These are phyloP conservation scores for Platysteira castanea DNA, from an alignment of 2,113 vertebrate genomes.

Conservation along the genomic window DNA sequence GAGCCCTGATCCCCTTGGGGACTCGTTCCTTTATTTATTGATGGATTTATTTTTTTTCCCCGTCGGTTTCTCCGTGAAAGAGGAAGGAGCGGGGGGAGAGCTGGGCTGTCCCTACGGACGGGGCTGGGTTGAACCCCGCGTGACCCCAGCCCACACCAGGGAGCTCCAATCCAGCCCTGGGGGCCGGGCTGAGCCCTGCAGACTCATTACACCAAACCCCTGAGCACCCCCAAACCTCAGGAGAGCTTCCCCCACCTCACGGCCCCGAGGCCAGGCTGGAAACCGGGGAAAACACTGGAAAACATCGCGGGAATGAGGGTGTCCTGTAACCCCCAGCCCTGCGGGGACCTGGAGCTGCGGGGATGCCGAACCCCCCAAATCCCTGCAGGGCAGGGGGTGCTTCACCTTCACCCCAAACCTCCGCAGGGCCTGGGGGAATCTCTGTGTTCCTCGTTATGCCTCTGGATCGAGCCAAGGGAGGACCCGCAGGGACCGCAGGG, in stretches of 20 bases:
- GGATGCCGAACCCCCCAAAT: neutral
- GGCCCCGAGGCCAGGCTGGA: rapidly evolving
- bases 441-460: rapidly evolving
- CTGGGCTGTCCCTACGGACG: neutral
- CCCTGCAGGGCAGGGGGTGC: neutral
- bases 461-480: rapidly evolving
- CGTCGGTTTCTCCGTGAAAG: neutral
- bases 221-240: neutral
- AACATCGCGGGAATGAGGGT: rapidly evolving
- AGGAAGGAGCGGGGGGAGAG: neutral
- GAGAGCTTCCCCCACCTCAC: rapidly evolving
- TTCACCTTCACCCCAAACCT: neutral
- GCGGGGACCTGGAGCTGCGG: neutral
- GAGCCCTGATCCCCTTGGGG: rapidly evolving
- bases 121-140: rapidly evolving
- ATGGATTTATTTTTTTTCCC: rapidly evolving
- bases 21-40: rapidly evolving
- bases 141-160: neutral
- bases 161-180: rapidly evolving
- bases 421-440: neutral
- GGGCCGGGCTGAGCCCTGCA: neutral
- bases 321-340: neutral
- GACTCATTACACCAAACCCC: rapidly evolving
- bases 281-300: rapidly evolving
- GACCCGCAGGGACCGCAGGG: neutral